Conservation (phyloP, 2,113 vertebrate genomes). For the Origma solitaria region DNA sequence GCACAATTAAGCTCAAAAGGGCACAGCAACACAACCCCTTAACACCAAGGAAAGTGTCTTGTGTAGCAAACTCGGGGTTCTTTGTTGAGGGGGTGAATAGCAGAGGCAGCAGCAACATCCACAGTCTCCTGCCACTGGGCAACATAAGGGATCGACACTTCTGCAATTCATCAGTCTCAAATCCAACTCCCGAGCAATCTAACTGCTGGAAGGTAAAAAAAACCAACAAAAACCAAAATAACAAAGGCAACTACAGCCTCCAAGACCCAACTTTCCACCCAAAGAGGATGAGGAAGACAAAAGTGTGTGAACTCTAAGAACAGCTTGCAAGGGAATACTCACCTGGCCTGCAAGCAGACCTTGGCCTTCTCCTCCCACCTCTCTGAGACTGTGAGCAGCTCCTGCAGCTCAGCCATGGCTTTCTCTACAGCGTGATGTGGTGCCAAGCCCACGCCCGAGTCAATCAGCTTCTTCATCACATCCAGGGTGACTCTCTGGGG, state of each 20-base stretch:
- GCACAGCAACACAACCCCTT: neutral
- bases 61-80: rapidly evolving
- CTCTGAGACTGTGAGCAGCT: slow-evolving; percentile 94
- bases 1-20: neutral
- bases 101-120: neutral
- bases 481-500: slow-evolving; percentile 92
- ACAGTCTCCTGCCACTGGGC: neutral
- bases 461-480: slow-evolving; percentile 95
- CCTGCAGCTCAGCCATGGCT: slow-evolving; percentile 96
- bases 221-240: neutral
- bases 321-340: slow-evolving; percentile 14
- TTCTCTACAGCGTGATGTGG: slow-evolving; percentile 97
- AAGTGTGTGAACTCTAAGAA: neutral
- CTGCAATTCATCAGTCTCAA: neutral
- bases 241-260: neutral
- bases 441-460: slow-evolving; percentile 93
- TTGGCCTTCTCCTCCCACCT: slow-evolving; percentile 98
- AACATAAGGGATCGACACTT: neutral
- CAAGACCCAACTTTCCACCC: neutral
- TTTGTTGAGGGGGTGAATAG: neutral
- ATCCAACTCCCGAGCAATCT: neutral
- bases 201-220: neutral
- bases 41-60: neutral
- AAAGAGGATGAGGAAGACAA: neutral
- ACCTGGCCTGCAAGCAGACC: slow-evolving; percentile 93